Evolutionary conservation across 1,140 invertebrate genomes (phyloP).

Genomic region (Oedothorax gibbosus): DNA sequence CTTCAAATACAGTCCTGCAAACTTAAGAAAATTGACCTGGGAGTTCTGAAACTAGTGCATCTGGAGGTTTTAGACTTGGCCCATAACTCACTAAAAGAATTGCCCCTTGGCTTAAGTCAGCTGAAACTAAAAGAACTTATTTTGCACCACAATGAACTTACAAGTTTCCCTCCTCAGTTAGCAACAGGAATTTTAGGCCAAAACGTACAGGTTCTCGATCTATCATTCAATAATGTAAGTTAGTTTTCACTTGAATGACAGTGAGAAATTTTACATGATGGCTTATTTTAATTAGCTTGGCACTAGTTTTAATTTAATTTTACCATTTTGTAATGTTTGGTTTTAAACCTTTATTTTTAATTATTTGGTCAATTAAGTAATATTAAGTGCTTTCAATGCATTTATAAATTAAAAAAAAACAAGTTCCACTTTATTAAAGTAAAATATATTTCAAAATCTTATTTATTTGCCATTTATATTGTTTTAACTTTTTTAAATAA

Average conservation of each 20-base stretch:
- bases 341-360: no score
- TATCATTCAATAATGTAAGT: constrained; percentile 45
- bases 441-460: no score
- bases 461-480: no score
- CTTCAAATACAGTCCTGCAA: constrained; percentile 33
- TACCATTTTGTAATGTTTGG: no score
- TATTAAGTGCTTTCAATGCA: no score
- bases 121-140: constrained; percentile 31
- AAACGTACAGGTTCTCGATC: constrained; percentile 36
- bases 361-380: no score
- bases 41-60: constrained; percentile 21
- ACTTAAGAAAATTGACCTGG: constrained; percentile 26
- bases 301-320: no score
- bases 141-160: constrained; percentile 51
- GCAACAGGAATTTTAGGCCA: constrained; percentile 25
- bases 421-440: no score
- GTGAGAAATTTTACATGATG: no score
- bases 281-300: no score
- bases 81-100: constrained; percentile 46
- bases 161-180: constrained; percentile 32
- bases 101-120: constrained; percentile 8
- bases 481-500: no score
- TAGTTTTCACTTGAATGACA: neutral
- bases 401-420: no score
- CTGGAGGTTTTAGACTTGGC: constrained; percentile 49